These are phyloP conservation scores for Drosophila bocki DNA, from an alignment of 1,140 invertebrate genomes.

Conservation along the genomic window DNA sequence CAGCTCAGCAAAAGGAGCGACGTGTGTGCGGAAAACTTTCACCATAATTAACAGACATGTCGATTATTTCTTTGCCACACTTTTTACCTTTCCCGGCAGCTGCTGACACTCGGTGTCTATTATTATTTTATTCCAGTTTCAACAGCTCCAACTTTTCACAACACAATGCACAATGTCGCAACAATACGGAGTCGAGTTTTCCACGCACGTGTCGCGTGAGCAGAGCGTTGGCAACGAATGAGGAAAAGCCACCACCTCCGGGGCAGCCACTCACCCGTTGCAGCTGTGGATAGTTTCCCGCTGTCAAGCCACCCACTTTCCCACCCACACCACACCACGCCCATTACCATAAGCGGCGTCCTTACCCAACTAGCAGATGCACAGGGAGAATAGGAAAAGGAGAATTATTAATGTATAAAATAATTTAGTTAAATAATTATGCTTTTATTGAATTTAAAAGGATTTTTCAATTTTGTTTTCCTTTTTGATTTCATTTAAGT, in stretches of 20 bases:
- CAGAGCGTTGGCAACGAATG: slow-evolving; percentile 71
- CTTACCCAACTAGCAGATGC: slow-evolving; percentile 54
- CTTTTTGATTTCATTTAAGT: background rate
- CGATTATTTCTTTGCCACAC: slow-evolving; percentile 77
- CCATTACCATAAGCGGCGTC: slow-evolving; percentile 70
- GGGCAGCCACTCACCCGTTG: slow-evolving; percentile 56
- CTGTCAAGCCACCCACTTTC: slow-evolving; percentile 34
- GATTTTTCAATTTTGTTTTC: too few relatives aligned
- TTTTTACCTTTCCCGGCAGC: slow-evolving; percentile 78
- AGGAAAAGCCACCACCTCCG: slow-evolving; percentile 36
- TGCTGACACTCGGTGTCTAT: slow-evolving; percentile 49
- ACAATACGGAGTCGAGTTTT: slow-evolving; percentile 60
- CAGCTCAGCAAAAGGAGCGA: slow-evolving; percentile 53
- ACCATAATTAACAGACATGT: slow-evolving; percentile 84
- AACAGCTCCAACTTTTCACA: slow-evolving; percentile 69
- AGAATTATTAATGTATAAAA: background rate
- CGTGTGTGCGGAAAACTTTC: slow-evolving; percentile 69
- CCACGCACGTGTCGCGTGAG: slow-evolving; percentile 76
- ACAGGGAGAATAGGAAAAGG: slow-evolving; percentile 1
- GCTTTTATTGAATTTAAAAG: too few relatives aligned
- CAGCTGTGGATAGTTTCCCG: slow-evolving; percentile 48
- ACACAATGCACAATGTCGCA: slow-evolving; percentile 52
- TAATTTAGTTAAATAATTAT: too few relatives aligned
- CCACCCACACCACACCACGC: slow-evolving; percentile 17
- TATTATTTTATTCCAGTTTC: slow-evolving; percentile 59